Evolutionary conservation across 30 jellyfish, hydroid and myxozoan genomes (phyloP).

Genomic region (Rhopilema esculentum): DNA sequence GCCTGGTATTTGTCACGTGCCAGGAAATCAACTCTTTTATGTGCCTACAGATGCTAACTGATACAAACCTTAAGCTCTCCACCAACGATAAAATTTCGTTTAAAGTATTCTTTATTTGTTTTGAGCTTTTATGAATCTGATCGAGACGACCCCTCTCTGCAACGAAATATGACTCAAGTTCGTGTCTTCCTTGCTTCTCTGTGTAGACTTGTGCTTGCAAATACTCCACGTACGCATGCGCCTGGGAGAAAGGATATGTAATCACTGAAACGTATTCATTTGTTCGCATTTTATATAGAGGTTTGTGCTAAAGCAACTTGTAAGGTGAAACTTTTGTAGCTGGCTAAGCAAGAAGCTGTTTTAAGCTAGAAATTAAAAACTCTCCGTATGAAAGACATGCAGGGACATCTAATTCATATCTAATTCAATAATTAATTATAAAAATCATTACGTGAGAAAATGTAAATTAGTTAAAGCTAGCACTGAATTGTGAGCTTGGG

Average conservation of each 20-base stretch:
- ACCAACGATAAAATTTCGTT: slow-evolving; percentile 21
- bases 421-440: no score
- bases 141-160: slow-evolving; percentile 85
- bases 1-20: not conserved
- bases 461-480: no score
- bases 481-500: no score
- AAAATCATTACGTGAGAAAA: no score
- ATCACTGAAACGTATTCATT: not conserved
- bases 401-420: no score
- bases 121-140: slow-evolving; percentile 55
- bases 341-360: not conserved
- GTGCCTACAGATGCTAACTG: not conserved
- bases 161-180: slow-evolving; percentile 81
- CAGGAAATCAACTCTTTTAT: not conserved
- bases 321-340: no score
- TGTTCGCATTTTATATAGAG: no score
- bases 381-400: no score
- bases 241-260: slow-evolving; percentile 37
- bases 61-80: slow-evolving; percentile 32
- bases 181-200: slow-evolving; percentile 87
- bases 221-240: slow-evolving; percentile 85
- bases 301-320: no score
- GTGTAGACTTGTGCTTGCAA: slow-evolving; percentile 80
- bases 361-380: no score
- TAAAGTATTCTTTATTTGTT: slow-evolving; percentile 5